Base-by-base conservation (phyloP, 2,888 invertebrate genomes). In the Cephalotes varians region DNA sequence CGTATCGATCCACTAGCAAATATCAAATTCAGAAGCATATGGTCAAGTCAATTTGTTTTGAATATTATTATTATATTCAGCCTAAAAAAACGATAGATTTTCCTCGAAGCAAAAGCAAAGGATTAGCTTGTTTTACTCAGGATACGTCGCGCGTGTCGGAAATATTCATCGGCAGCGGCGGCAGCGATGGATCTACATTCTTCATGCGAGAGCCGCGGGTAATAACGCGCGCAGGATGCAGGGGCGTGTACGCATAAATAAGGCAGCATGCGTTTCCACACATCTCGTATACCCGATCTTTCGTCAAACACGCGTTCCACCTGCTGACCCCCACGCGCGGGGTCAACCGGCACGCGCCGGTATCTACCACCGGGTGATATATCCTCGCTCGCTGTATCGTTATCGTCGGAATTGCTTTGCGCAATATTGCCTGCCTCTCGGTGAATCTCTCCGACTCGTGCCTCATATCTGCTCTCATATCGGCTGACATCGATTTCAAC, bases 261-360 rank as follows among this genome's bases (percentile, higher is more conserved):
- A 86, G 62, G 64, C 65, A 67, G 44, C 37, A 15, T 58, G 49
- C 73, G 71, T 81, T 85, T 85, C 86, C 82, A 60, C 67, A 69
- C 82, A 37, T 67, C 49, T 65, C 28, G 4, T 44, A 25, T 73
- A 56, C 64, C 21, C 51, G 69, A 80, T 87, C 85, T 76, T 82
- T 85, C 85, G 69, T 80, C 76, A 81, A 86, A 83, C 71, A 74
- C 83, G 77, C 72, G 85, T 64, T 83, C 82, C 85, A 88, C 88
- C 88, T 90, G 91, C 85, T 72, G 84, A 82, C 80, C 84, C 25
- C 40, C 64, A 65, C 71, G 85, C 40, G 69, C 25, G 71, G 86
- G 86, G 85, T 86, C 83, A 85, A 67, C n/a, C 69, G 88, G 89
- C 90, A 90, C 88, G 90, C 87, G 90, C 88, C 90, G 73, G 51